Conservation (phyloP, 2,113 vertebrate species). For the Cebus imitator region DNA sequence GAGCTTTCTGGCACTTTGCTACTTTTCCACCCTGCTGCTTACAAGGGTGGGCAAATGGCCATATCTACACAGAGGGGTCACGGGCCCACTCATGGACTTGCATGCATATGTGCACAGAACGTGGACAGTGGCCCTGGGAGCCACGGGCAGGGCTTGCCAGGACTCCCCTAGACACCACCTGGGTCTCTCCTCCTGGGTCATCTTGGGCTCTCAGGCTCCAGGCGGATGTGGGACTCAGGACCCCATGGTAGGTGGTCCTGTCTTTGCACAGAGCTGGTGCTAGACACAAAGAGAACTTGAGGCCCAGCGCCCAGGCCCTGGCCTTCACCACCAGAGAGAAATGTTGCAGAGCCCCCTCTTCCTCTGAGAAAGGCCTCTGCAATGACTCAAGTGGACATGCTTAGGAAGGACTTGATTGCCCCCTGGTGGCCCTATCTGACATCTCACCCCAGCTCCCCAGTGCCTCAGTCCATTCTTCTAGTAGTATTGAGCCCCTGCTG, state of each 20-base stretch:
- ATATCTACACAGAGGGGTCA: background rate
- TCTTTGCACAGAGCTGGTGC: background rate
- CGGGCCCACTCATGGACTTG: background rate
- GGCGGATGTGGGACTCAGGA: background rate
- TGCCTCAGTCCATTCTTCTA: background rate
- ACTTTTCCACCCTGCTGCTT: background rate
- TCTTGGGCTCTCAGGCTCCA: background rate
- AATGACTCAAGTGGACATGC: background rate
- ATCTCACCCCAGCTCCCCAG: background rate
- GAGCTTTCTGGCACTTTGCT: background rate
- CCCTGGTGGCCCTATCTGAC: slow-evolving; percentile 57
- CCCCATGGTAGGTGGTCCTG: background rate
- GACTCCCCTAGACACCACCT: background rate
- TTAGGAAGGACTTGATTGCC: slow-evolving; percentile 60
- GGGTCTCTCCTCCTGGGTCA: background rate
- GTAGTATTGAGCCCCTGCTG: background rate
- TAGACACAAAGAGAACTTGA: slow-evolving; percentile 42
- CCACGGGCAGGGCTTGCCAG: background rate
- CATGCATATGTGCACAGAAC: fast-evolving
- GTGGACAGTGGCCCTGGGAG: background rate
- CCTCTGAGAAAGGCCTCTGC: background rate
- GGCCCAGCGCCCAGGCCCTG: background rate
- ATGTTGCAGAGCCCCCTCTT: background rate
- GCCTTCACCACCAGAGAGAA: slow-evolving; percentile 31
- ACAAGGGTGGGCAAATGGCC: background rate